These are phyloP conservation scores for Cyprinella venusta DNA, from an alignment of 2,797 vertebrate species.

Conservation along the genomic window DNA sequence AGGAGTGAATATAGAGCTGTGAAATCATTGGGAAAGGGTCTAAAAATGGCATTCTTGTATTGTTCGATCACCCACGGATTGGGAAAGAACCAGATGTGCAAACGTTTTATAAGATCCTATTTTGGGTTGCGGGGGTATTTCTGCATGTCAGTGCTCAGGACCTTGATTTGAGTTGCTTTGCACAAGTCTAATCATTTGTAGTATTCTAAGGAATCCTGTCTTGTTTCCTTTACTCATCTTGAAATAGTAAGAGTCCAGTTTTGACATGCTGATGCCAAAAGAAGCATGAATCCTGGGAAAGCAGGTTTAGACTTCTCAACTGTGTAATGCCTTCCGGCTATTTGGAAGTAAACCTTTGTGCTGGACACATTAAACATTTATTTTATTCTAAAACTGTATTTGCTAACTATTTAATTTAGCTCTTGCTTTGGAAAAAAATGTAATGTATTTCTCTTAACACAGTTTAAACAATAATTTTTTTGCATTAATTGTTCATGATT, in stretches of 20 bases:
- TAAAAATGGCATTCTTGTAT: conserved; percentile 8
- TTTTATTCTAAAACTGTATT: background rate
- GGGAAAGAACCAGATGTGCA: background rate
- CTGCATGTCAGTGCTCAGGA: background rate
- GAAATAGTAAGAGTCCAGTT: background rate
- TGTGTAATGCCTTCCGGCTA: background rate
- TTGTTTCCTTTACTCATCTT: background rate
- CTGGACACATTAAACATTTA: background rate
- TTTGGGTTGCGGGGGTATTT: background rate
- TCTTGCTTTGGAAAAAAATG: background rate
- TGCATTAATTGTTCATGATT: background rate
- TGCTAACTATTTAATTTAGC: background rate
- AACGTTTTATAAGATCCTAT: background rate
- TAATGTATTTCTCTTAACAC: too few relatives aligned
- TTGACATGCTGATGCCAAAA: conserved; percentile 2
- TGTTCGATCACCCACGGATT: background rate
- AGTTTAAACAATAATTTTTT: background rate
- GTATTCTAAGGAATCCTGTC: conserved; percentile 1
- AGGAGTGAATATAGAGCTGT: conserved; percentile 14
- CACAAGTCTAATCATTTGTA: conserved; percentile 13
- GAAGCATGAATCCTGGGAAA: background rate
- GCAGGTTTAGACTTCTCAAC: background rate
- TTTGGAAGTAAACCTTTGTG: background rate
- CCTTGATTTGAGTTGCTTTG: background rate
- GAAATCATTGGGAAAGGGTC: conserved; percentile 3